Conservation (phyloP, 2,797 vertebrate species). For the Rhinichthys osculus region DNA sequence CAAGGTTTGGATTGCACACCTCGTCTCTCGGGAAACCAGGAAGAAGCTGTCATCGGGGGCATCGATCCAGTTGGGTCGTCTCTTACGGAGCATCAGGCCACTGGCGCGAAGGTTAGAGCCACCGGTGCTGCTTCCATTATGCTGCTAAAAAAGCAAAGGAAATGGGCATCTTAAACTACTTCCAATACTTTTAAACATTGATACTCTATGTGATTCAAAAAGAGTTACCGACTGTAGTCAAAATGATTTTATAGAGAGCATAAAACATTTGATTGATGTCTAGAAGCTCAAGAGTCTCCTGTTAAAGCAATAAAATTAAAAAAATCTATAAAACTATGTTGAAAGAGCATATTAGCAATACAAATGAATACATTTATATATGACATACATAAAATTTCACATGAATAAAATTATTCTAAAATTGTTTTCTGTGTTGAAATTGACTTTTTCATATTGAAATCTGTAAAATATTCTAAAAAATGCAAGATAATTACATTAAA, state of each 20-base stretch:
- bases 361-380: background rate
- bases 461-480: background rate
- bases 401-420: background rate
- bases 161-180: slow-evolving; percentile 8
- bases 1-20: slow-evolving; percentile 78
- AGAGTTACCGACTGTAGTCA: background rate
- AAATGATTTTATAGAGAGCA: background rate
- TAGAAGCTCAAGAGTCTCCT: background rate
- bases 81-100: slow-evolving; percentile 81
- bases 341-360: background rate
- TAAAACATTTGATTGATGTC: background rate
- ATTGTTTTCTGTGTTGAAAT: background rate
- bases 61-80: slow-evolving; percentile 97
- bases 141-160: slow-evolving; percentile 65
- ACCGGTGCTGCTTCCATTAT: slow-evolving; percentile 79
- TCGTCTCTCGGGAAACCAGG: slow-evolving; percentile 97
- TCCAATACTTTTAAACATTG: background rate
- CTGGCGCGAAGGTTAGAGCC: slow-evolving; percentile 69
- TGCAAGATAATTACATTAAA: background rate
- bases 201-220: background rate
- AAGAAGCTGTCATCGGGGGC: slow-evolving; percentile 98
- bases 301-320: background rate
- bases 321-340: background rate
- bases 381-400: background rate
- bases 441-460: background rate